phyloP scores from a whole-genome alignment of 2,113 vertebrate genomes.

The Ovis canadensis region DNA sequence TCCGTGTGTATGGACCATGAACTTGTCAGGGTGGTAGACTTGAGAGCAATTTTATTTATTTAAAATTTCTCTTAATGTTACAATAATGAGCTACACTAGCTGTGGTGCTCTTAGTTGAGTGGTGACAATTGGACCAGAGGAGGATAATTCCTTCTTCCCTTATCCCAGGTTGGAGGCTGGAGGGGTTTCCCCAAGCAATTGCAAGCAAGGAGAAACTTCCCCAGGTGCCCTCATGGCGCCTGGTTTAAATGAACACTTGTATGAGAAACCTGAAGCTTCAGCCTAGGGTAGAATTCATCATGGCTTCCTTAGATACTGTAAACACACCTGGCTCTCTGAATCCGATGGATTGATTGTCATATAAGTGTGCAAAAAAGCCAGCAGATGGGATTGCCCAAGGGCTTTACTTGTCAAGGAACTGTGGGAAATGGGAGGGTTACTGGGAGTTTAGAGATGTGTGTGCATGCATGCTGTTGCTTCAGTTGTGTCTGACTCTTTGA shows the following conservation, averaged over 20 bases:
- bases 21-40: neutral
- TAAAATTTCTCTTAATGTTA: neutral
- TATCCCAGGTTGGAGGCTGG: neutral
- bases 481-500: neutral
- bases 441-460: neutral
- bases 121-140: neutral
- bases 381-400: neutral
- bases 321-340: neutral
- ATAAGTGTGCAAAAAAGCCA: neutral
- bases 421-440: neutral
- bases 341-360: neutral
- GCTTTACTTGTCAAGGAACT: neutral
- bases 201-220: neutral
- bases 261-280: neutral
- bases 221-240: neutral
- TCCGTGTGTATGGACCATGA: neutral
- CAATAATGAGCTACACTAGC: neutral
- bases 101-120: neutral
- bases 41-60: neutral
- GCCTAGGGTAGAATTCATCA: too few species aligned
- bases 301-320: neutral
- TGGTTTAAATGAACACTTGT: neutral
- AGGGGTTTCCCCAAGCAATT: neutral
- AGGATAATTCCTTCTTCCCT: neutral
- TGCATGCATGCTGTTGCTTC: neutral